Evolutionary conservation across 2,113 vertebrate species (phyloP).

Genomic region (Hystrix cristata): DNA sequence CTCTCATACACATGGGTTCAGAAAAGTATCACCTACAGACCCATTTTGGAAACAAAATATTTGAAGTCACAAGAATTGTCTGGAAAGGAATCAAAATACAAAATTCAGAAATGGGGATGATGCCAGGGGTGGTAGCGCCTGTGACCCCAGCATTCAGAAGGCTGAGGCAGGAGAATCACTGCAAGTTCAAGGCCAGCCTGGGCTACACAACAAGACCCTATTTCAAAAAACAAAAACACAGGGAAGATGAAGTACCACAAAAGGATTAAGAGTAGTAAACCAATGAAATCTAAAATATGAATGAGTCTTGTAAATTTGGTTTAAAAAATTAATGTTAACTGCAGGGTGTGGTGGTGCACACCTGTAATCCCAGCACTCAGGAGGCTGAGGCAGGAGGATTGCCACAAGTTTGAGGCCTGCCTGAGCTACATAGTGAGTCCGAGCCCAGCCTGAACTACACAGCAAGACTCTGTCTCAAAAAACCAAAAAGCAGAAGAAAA

Average conservation of each 20-base stretch:
- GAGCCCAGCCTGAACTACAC: too few species aligned
- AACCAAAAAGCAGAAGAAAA: too few species aligned
- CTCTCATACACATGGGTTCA: neutral
- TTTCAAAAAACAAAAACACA: neutral
- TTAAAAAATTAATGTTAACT: neutral
- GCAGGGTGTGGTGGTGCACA: too few species aligned
- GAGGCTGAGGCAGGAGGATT: too few species aligned
- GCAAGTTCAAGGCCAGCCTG: neutral
- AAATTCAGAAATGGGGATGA: neutral
- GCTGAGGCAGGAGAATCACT: neutral
- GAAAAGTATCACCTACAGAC: neutral
- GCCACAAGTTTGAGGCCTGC: too few species aligned
- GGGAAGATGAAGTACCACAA: neutral
- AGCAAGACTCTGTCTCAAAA: too few species aligned
- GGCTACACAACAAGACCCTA: neutral
- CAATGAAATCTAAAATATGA: neutral
- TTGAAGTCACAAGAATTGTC: neutral
- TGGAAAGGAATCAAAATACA: conserved; percentile 38
- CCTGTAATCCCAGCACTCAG: too few species aligned
- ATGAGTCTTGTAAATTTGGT: neutral
- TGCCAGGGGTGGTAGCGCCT: neutral
- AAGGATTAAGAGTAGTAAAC: neutral
- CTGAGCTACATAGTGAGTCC: too few species aligned
- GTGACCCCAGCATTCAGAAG: neutral
- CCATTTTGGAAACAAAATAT: neutral